Evolutionary conservation across 2,797 vertebrate species (phyloP), one percentile per base, ranked within the genome.

Genomic region (Apodemus agrarius): DNA sequence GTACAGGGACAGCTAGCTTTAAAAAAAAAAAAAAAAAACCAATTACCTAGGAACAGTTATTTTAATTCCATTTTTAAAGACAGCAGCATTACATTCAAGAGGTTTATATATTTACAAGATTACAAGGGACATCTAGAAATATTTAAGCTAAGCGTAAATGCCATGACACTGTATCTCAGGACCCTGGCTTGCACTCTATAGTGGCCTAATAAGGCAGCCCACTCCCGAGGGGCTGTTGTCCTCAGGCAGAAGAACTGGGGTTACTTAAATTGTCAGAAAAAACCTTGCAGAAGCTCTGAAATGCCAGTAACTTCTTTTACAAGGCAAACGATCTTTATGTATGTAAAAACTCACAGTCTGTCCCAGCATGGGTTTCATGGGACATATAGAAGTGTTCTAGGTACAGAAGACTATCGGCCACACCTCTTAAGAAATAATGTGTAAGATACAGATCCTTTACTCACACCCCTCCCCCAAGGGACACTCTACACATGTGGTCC

Each of bases 61-160:
- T 91, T 91, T 78, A 83, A 84, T 49, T 65, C 52, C 43, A 57
- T 49, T 88, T 92, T 96, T 83, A 95, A 78, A 89, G 67, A 57
- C 72, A 97, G 61, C 24, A 87, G 26, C 37, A 89, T 26, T 67
- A 43, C 6, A 84, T 40, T n/a, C 12, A 21, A 19, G 74, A 81
- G 29, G 78, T 93, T 91, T 88, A 61, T 94, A 59, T 49, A 86
- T 63, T 54, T 59, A 49, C 31, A 29, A 52, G 49, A 34, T 54
- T 40, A 89, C 52, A 63, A 54, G 79, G 75, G 65, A 40, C 59
- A 84, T 16, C 24, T 76, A 54, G 57, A 83, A 74, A 37, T 29
- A 74, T 9, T n/a, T 54, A 69, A 84, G 61, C 34, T 52, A 49
- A 75, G 61, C 6, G 13, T 59, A 74, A n/a, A 52, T 19, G 69